Base-by-base conservation (phyloP, 2,888 invertebrate species). In the Ischnus inquisitorius region DNA sequence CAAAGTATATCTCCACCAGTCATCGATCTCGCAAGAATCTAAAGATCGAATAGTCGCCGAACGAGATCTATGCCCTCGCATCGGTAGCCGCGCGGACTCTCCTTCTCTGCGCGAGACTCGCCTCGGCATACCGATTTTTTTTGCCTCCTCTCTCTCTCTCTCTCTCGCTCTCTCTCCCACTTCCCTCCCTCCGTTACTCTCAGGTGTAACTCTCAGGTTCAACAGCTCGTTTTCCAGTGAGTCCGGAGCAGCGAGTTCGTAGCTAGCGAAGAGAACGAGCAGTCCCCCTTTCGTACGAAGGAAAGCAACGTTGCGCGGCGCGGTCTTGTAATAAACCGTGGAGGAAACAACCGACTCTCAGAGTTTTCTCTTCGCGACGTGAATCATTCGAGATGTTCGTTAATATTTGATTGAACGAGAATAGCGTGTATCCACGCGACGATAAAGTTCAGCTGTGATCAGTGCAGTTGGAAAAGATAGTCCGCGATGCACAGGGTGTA, bases 121-220 rank as follows among this genome's bases (percentile, higher is more conserved):
- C 75, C 74, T 54, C 84, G 79, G 83, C 84, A 84, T 86, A 81
- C 79, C 79, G 69, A 79, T 85, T 82, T 81, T 81, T 84, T 84
- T 81, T 67, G 74, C 79, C 76, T 80, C 62, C 67, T 85, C 78
- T 67, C 62, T 85, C 78, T 75, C 69, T n/a, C n/a, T n/a, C 71
- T 43, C 10, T 19, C 39, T 46, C 46, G 43, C 46, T 25, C 67
- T 34, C 71, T 65, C 76, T 72, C 79, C 41, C 25, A n/a, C n/a
- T 71, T 39, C 72, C 69, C 77, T 74, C 82, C 43, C 62, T 51
- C 74, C 65, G 5, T 16, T 28, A 14, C 69, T 74, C 54, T 72
- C 82, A 78, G 77, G 68, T 80, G 82, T 75, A 80, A 84, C 84
- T 83, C 83, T 83, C 83, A 71, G 69, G 60, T 79, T 79, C 72